Percentiles rank a stretch among this genome's conserved stretches.
Evolutionary conservation across 2,888 invertebrate species (phyloP).

Genomic region (Dolichopus griseipennis): DNA sequence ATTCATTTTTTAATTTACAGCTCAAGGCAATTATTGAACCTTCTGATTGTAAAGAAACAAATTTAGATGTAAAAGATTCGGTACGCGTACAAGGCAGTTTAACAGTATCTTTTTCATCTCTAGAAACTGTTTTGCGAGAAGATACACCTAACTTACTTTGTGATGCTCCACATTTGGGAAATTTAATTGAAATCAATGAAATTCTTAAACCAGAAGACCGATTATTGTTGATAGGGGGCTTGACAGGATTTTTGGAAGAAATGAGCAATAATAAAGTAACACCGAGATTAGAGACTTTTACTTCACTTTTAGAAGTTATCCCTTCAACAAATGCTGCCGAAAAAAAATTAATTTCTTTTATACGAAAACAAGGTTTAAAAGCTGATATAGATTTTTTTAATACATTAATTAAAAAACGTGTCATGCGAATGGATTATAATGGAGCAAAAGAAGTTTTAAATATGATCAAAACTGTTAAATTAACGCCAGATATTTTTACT

Average conservation of each 20-base stretch:
- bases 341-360: slow-evolving; percentile 53
- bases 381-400: slow-evolving; percentile 80
- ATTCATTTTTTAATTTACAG: too few species aligned
- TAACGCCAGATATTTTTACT: slow-evolving; percentile 67
- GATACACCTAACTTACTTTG: slow-evolving; percentile 59
- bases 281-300: slow-evolving; percentile 72
- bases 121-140: slow-evolving; percentile 19
- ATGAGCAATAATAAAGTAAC: slow-evolving; percentile 59
- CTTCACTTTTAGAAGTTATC: slow-evolving; percentile 63
- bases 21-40: too few species aligned
- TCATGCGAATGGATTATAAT: slow-evolving; percentile 57
- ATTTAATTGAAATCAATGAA: slow-evolving; percentile 51
- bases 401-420: slow-evolving; percentile 72
- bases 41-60: not conserved
- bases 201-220: slow-evolving; percentile 55
- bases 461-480: slow-evolving; percentile 48
- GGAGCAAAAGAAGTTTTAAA: slow-evolving; percentile 56
- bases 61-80: too few species aligned
- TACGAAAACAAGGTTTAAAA: slow-evolving; percentile 52
- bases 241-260: slow-evolving; percentile 61
- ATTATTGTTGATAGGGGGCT: slow-evolving; percentile 65
- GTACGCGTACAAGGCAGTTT: too few species aligned
- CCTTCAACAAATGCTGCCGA: slow-evolving; percentile 61
- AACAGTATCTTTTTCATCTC: too few species aligned
- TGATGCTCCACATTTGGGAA: slow-evolving; percentile 50